Percentiles rank a stretch among this genome's conserved stretches.
phyloP scores from a whole-genome alignment of 2,888 invertebrate species.

The Myopa tessellatipennis region DNA sequence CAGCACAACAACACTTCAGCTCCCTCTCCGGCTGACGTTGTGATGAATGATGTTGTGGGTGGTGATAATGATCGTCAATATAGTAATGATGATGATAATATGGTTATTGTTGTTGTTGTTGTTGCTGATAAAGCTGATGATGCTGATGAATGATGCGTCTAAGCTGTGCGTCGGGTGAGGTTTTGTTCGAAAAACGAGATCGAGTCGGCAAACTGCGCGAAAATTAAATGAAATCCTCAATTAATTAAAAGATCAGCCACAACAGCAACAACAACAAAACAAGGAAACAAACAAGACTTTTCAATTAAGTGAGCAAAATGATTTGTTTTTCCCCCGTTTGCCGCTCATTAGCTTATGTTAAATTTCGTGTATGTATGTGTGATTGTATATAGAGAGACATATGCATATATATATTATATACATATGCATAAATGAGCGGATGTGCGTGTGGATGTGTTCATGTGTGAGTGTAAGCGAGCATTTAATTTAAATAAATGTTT shows the following conservation, averaged over 20 bases:
- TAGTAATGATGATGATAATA: neutral
- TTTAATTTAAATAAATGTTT: conserved; percentile 4
- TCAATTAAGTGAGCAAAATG: neutral
- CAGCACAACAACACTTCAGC: neutral
- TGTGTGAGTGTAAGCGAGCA: neutral
- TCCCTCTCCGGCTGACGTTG: neutral
- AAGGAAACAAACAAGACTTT: neutral
- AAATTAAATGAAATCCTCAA: neutral
- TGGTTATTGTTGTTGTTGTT: neutral
- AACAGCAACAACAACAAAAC: neutral
- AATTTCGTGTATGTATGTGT: neutral
- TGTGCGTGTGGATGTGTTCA: neutral
- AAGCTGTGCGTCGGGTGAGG: neutral
- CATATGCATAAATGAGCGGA: neutral
- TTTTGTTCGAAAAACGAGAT: neutral
- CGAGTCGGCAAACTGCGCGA: neutral
- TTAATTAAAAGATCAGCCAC: neutral
- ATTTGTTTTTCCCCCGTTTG: neutral
- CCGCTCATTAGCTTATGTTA: neutral
- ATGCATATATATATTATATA: too few species aligned
- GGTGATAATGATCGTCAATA: neutral
- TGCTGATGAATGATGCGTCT: neutral
- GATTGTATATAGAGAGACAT: neutral
- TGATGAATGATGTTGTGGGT: neutral
- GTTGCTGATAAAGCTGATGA: neutral